A percentile compares a stretch with the other conserved stretches of the same genome.
Evolutionary conservation across 2,113 vertebrate genomes (phyloP).

Genomic region (Machaerirhynchus nigripectus): DNA sequence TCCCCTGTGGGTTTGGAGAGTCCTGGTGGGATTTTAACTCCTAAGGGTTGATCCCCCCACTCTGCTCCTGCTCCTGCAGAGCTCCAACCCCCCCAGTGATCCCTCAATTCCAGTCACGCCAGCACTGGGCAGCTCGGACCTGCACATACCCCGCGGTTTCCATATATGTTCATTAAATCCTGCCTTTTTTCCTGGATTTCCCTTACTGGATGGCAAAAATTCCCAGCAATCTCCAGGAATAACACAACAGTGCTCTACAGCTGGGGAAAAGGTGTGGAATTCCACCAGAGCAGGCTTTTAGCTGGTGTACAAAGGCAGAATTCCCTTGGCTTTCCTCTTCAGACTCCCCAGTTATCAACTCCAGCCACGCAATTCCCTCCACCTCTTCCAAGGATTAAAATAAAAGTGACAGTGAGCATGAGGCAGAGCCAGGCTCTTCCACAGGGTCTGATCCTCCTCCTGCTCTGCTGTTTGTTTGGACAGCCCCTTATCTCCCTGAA

Average conservation of each 20-base stretch:
- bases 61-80: not conserved
- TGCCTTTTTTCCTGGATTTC: not conserved
- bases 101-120: not conserved
- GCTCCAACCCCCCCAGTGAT: accelerated
- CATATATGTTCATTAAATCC: not conserved
- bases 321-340: not conserved
- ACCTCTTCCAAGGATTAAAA: not conserved
- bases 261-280: not conserved
- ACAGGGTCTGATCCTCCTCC: slow-evolving; percentile 55
- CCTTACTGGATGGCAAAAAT: not conserved
- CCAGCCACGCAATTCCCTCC: not conserved
- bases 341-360: not conserved
- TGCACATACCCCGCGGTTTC: accelerated
- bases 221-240: not conserved
- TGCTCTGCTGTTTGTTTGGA: slow-evolving; percentile 75
- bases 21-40: not conserved
- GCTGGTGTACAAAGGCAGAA: not conserved
- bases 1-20: not conserved
- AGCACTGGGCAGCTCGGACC: not conserved
- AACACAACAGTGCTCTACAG: accelerated
- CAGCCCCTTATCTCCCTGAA: slow-evolving; percentile 72
- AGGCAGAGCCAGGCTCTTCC: slow-evolving; percentile 59
- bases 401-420: not conserved
- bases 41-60: not conserved
- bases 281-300: not conserved